A percentile compares a stretch with the other conserved stretches of the same genome.
phyloP scores from a whole-genome alignment of 1,140 invertebrate genomes.

The Saccostrea echinata region DNA sequence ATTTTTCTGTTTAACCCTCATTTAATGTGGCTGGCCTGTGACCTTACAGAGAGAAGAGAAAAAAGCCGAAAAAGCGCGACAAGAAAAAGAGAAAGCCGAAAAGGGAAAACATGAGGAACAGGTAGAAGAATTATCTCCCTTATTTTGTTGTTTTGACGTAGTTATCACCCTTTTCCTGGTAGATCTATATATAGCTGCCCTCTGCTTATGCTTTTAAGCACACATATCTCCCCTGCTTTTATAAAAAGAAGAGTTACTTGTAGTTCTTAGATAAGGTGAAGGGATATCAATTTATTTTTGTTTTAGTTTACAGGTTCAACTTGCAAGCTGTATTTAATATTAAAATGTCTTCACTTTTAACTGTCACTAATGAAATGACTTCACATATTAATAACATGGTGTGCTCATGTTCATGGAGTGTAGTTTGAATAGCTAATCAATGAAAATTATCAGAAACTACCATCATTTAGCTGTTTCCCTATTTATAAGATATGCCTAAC shows the following conservation, averaged over 20 bases:
- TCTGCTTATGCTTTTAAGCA: conserved; percentile 16
- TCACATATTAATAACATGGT: too few species aligned
- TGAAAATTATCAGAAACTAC: too few species aligned
- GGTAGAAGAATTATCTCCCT: conserved; percentile 31
- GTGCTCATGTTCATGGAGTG: too few species aligned
- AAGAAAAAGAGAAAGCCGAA: conserved; percentile 51
- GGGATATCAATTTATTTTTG: not conserved
- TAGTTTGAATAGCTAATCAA: too few species aligned
- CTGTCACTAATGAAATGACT: too few species aligned
- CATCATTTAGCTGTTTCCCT: too few species aligned
- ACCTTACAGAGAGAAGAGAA: conserved; percentile 49
- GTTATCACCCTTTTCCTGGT: conserved; percentile 26
- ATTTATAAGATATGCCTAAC: too few species aligned
- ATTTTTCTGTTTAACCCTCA: not conserved
- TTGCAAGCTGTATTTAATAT: too few species aligned
- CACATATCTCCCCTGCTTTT: not conserved
- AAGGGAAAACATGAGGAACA: conserved; percentile 9
- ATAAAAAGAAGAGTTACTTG: not conserved
- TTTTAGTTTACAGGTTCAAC: too few species aligned
- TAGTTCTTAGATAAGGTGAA: not conserved
- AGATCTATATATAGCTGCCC: not conserved
- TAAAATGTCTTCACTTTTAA: too few species aligned
- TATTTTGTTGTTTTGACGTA: not conserved
- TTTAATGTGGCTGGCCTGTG: conserved; percentile 24
- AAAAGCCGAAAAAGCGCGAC: conserved; percentile 45